These are phyloP conservation scores for Neuroterus valhalla DNA, from an alignment of 1,140 invertebrate species.

Conservation along the genomic window DNA sequence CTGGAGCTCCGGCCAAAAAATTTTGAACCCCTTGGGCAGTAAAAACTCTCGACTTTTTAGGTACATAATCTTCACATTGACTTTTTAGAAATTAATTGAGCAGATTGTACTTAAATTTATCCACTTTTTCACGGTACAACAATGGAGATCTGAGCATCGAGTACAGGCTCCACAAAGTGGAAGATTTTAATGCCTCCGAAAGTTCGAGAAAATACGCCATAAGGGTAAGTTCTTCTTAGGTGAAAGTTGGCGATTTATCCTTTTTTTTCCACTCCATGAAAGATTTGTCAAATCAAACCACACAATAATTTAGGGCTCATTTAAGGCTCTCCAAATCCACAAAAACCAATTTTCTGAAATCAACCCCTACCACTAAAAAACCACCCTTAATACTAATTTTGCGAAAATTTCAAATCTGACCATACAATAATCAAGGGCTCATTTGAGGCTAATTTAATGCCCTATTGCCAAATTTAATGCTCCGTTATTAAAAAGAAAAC, in stretches of 20 bases:
- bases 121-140: not conserved
- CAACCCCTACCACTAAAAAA: too few species aligned
- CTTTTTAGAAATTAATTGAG: constrained; percentile 29
- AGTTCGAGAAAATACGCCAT: constrained; percentile 19
- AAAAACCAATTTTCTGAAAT: too few species aligned
- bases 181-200: not conserved
- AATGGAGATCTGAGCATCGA: constrained; percentile 25
- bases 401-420: too few species aligned
- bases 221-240: not conserved
- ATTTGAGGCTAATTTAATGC: too few species aligned
- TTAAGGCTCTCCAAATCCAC: too few species aligned
- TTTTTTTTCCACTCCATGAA: constrained; percentile 30
- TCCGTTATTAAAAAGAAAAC: too few species aligned
- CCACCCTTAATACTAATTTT: too few species aligned
- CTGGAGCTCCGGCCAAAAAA: constrained; percentile 32
- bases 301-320: too few species aligned
- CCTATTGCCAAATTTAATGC: too few species aligned
- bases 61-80: not conserved
- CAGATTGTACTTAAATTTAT: constrained; percentile 4
- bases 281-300: too few species aligned
- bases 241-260: constrained; percentile 23
- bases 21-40: constrained; percentile 3
- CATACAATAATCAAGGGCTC: too few species aligned
- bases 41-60: constrained; percentile 33
- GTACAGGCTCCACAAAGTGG: constrained; percentile 24